Evolutionary conservation across 2,888 invertebrate genomes (phyloP).

Genomic region (Leucoma salicis): DNA sequence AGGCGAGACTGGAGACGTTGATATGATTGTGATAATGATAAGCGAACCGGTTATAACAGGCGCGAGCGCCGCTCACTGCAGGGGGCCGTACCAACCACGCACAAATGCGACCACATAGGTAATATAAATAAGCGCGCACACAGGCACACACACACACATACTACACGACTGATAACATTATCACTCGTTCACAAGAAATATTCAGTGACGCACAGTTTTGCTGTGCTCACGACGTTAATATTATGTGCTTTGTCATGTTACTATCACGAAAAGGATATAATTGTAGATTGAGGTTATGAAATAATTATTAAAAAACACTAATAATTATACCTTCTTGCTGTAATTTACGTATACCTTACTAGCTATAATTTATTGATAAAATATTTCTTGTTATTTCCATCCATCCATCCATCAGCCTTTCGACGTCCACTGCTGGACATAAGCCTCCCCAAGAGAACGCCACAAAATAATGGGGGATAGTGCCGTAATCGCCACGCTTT

Average conservation of each 20-base stretch:
- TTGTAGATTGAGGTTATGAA: too few relatives aligned
- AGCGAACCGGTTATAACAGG: constrained; percentile 66
- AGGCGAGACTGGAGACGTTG: too few relatives aligned
- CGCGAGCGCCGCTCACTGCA: constrained; percentile 66
- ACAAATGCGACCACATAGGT: constrained; percentile 29
- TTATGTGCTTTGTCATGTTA: constrained; percentile 29
- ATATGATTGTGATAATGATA: constrained; percentile 56
- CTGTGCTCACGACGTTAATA: constrained; percentile 24
- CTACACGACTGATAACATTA: constrained; percentile 51
- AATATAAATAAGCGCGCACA: constrained; percentile 25
- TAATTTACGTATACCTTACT: too few relatives aligned
- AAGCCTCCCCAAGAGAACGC: too few relatives aligned
- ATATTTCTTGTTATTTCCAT: too few relatives aligned
- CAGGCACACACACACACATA: constrained; percentile 22
- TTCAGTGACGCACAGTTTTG: constrained; percentile 54
- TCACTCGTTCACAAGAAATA: constrained; percentile 51
- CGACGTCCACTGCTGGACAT: too few relatives aligned
- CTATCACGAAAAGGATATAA: background rate
- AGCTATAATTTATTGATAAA: too few relatives aligned
- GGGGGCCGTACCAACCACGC: constrained; percentile 58
- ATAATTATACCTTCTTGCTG: too few relatives aligned
- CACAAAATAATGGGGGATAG: too few relatives aligned
- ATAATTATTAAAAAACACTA: too few relatives aligned
- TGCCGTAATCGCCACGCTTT: too few relatives aligned
- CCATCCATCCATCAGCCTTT: too few relatives aligned